These are phyloP conservation scores for Bombylius major DNA, from an alignment of 2,888 invertebrate species.

Conservation along the genomic window DNA sequence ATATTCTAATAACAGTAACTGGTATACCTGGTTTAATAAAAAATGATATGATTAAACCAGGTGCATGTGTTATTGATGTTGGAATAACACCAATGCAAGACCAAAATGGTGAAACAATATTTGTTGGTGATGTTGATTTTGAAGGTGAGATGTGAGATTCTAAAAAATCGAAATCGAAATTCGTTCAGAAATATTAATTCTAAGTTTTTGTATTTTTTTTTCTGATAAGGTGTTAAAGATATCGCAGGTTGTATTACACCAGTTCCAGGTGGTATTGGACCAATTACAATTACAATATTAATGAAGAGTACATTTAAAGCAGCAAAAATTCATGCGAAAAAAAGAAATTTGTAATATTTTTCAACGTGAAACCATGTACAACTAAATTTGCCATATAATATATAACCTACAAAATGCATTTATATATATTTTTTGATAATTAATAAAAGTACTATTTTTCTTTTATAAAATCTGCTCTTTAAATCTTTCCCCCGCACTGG, in stretches of 20 bases:
- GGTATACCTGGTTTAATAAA: conserved; percentile 64
- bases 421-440: too few relatives aligned
- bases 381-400: too few relatives aligned
- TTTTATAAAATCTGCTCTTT: too few relatives aligned
- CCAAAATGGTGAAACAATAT: conserved; percentile 46
- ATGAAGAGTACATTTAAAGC: conserved; percentile 84
- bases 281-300: conserved; percentile 98
- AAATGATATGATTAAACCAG: conserved; percentile 77
- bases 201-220: neutral
- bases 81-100: conserved; percentile 67
- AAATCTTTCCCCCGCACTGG: too few relatives aligned
- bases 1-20: conserved; percentile 36
- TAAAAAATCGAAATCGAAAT: neutral
- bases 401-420: too few relatives aligned
- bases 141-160: conserved; percentile 51
- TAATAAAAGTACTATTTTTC: too few relatives aligned
- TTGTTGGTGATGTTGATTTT: conserved; percentile 85
- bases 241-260: conserved; percentile 87
- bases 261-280: conserved; percentile 94
- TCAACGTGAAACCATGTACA: too few relatives aligned
- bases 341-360: neutral
- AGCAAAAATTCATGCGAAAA: conserved; percentile 41
- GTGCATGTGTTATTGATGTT: conserved; percentile 79
- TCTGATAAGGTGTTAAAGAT: neutral
- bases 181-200: neutral